These are phyloP conservation scores for Climacteris rufus DNA, from an alignment of 2,113 vertebrate species.

Conservation along the genomic window DNA sequence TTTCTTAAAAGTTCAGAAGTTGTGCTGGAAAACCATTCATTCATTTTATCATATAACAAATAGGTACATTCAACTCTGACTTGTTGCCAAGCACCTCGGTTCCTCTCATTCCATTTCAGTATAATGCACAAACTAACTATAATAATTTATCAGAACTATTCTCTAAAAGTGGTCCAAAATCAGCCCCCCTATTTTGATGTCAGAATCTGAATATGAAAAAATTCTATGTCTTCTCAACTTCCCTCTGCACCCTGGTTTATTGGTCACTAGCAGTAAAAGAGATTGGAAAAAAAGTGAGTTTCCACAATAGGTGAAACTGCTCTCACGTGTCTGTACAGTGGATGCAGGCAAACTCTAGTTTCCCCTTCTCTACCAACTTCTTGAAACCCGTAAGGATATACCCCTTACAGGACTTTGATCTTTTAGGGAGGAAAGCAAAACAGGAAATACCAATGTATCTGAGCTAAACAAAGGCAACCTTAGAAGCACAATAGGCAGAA, in stretches of 20 bases:
- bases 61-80: background rate
- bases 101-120: background rate
- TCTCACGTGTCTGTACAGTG: background rate
- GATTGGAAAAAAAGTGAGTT: background rate
- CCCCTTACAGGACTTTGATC: background rate
- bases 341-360: background rate
- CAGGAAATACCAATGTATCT: background rate
- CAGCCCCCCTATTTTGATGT: background rate
- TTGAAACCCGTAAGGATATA: background rate
- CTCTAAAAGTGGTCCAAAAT: background rate
- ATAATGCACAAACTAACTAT: background rate
- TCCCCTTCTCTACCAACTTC: background rate
- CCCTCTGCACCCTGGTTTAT: background rate
- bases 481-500: background rate
- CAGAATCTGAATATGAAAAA: background rate
- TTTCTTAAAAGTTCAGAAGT: slow-evolving; percentile 13
- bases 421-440: background rate
- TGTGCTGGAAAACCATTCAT: background rate
- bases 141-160: background rate
- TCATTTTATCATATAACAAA: slow-evolving; percentile 9
- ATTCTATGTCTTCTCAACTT: background rate
- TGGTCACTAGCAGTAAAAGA: background rate
- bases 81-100: background rate
- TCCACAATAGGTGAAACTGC: background rate
- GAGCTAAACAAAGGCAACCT: background rate